Conservation (phyloP, 92 coral and sea anemone species). For the Porites cylindrica region DNA sequence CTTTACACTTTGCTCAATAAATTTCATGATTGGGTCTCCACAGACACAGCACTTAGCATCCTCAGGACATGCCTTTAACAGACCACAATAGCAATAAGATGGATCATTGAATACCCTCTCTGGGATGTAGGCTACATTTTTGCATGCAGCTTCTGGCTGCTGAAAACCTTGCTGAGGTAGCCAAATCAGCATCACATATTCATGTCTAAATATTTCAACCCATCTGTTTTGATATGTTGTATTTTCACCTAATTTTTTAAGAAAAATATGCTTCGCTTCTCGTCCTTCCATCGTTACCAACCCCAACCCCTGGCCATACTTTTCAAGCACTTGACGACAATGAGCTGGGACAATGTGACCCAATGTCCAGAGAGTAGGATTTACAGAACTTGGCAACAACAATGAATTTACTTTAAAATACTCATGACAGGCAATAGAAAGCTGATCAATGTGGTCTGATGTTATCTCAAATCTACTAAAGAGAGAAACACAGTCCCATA, state of each 20-base stretch:
- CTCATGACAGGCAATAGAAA: conserved; percentile 39
- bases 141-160: conserved; percentile 7
- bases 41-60: conserved; percentile 63
- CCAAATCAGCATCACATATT: conserved; percentile 56
- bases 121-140: conserved; percentile 57
- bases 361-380: conserved; percentile 61
- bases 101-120: conserved; percentile 59
- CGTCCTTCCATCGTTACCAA: conserved; percentile 64
- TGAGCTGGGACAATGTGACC: conserved; percentile 65
- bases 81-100: conserved; percentile 72
- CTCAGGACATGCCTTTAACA: conserved; percentile 62
- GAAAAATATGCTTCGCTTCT: conserved; percentile 59
- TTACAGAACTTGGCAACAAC: conserved; percentile 43
- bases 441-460: conserved; percentile 24
- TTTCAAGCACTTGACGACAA: conserved; percentile 41
- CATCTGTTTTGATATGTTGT: conserved; percentile 57
- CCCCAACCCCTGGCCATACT: conserved; percentile 60
- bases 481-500: conserved; percentile 67
- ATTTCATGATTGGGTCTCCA: conserved; percentile 61
- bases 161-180: conserved; percentile 59
- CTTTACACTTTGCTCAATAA: conserved; percentile 59
- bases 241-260: conserved; percentile 36
- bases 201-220: conserved; percentile 54
- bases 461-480: conserved; percentile 54
- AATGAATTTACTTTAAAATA: conserved; percentile 45